A percentile compares a stretch with the other conserved stretches of the same genome.
Evolutionary conservation across 2,797 vertebrate genomes (phyloP).

Genomic region (Harpagifer antarcticus): DNA sequence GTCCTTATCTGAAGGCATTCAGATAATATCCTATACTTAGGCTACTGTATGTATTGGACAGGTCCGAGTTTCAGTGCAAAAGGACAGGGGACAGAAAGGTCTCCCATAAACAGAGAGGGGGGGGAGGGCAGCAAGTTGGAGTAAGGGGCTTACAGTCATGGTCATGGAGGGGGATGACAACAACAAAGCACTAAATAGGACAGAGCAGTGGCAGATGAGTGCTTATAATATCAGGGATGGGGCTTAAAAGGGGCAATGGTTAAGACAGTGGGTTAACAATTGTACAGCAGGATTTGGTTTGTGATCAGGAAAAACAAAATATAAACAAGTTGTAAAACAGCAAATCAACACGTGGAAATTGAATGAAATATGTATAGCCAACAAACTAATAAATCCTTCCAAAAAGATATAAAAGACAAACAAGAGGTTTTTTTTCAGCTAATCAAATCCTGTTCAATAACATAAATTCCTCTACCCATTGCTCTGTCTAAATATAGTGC

Average conservation of each 20-base stretch:
- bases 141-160: constrained; percentile 56
- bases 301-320: background rate
- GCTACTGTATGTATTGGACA: background rate
- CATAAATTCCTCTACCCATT: background rate
- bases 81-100: background rate
- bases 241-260: constrained; percentile 4
- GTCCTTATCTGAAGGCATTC: background rate
- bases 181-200: constrained; percentile 27
- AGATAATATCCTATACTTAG: background rate
- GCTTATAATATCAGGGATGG: constrained; percentile 19
- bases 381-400: background rate
- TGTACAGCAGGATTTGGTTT: background rate
- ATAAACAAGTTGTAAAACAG: background rate
- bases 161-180: constrained; percentile 29
- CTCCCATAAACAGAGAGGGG: constrained; percentile 11
- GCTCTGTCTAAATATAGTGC: background rate
- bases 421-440: background rate
- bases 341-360: background rate
- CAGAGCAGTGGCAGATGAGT: constrained; percentile 30
- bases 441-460: background rate
- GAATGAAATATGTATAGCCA: too few species aligned
- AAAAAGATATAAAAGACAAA: background rate
- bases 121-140: constrained; percentile 35
- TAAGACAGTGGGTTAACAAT: background rate
- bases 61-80: background rate